Conservation (phyloP, 2,888 invertebrate species). For the Amorpha juglandis region DNA sequence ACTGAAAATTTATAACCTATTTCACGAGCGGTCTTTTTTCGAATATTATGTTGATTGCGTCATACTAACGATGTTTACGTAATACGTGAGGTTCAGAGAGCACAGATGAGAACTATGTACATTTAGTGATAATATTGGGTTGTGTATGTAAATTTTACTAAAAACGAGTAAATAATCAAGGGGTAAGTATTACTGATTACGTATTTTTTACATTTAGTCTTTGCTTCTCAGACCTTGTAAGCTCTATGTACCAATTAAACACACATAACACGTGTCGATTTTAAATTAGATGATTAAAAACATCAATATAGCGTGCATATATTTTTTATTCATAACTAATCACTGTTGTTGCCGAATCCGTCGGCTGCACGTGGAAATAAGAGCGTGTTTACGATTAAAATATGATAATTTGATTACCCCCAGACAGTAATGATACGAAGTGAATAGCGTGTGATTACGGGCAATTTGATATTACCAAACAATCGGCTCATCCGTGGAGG, state of each 20-base stretch:
- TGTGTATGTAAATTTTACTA: too few species aligned
- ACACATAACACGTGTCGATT: conserved; percentile 1
- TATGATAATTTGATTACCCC: conserved; percentile 67
- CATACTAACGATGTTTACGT: conserved; percentile 36
- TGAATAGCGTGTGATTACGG: conserved; percentile 61
- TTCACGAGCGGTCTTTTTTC: conserved; percentile 6
- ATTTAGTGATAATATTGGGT: neutral
- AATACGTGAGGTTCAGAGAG: conserved; percentile 47
- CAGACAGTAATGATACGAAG: conserved; percentile 56
- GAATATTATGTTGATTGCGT: conserved; percentile 31
- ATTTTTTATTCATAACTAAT: conserved; percentile 40
- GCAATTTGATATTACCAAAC: conserved; percentile 66
- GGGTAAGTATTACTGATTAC: too few species aligned
- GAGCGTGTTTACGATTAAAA: conserved; percentile 38
- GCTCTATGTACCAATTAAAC: neutral
- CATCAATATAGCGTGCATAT: conserved; percentile 12
- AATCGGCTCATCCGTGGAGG: conserved; percentile 52
- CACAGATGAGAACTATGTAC: conserved; percentile 37
- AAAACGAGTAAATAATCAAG: too few species aligned
- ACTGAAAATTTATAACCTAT: neutral
- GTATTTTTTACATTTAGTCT: too few species aligned
- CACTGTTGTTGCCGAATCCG: conserved; percentile 4
- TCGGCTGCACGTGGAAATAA: conserved; percentile 16
- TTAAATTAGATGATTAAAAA: conserved; percentile 6
- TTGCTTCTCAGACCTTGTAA: neutral